Conservation (phyloP, 1,140 invertebrate genomes). For the Zaprionus nigranus region DNA sequence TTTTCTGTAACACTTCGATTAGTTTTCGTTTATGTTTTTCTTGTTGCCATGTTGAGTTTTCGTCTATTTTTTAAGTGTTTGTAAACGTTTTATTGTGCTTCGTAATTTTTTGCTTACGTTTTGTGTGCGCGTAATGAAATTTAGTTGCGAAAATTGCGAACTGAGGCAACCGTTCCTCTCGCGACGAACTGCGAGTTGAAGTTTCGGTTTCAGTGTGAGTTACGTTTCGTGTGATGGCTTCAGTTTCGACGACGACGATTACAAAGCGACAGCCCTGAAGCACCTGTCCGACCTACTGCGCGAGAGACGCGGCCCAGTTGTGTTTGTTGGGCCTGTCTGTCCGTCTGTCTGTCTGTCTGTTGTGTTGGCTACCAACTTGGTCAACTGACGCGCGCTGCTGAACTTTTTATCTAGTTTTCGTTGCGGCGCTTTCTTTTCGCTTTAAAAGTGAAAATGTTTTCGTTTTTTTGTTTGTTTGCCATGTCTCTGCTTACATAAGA, state of each 20-base stretch:
- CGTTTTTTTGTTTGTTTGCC: neutral
- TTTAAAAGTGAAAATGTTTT: conserved; percentile 40
- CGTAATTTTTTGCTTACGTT: conserved; percentile 47
- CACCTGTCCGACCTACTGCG: conserved; percentile 50
- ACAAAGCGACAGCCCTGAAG: conserved; percentile 4
- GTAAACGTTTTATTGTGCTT: conserved; percentile 4
- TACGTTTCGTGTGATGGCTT: neutral
- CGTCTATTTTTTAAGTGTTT: neutral
- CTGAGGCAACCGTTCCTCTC: conserved; percentile 21
- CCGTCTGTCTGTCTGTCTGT: conserved; percentile 11
- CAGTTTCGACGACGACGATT: conserved; percentile 1
- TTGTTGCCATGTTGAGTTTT: conserved; percentile 27
- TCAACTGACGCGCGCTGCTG: conserved; percentile 23
- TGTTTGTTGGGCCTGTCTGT: neutral
- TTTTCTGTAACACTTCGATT: conserved; percentile 57
- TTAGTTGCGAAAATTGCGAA: conserved; percentile 70
- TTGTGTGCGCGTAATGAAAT: conserved; percentile 61
- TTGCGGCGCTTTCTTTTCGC: conserved; percentile 38
- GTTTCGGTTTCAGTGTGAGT: conserved; percentile 7
- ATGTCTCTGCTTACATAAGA: conserved; percentile 34
- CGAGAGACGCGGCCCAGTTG: conserved; percentile 14
- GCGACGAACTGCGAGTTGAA: conserved; percentile 3
- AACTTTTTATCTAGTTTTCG: conserved; percentile 39
- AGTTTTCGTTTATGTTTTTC: conserved; percentile 56
- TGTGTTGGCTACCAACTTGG: conserved; percentile 33